Evolutionary conservation across 2,888 invertebrate genomes (phyloP), one percentile per base, ranked within the genome.

Genomic region (Dasysyrphus albostriatus): DNA sequence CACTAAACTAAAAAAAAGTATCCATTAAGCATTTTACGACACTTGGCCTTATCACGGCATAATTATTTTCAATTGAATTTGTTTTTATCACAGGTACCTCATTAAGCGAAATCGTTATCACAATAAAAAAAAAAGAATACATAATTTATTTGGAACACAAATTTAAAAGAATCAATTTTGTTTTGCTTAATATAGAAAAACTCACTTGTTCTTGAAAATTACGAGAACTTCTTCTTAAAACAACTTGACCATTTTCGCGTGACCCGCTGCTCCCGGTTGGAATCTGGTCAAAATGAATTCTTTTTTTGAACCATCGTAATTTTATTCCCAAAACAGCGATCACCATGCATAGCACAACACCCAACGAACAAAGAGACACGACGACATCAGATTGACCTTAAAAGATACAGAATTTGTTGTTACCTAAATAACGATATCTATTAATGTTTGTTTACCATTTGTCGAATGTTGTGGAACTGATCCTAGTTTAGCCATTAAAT

Each of bases 231-330:
- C 75, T 87, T 19, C 24, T 74, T 19, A 83, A 19, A 14, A 83
- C 24, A 16, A 83, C 75, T 70, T 80, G 75, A 63, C 63, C 56
- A 51, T 49, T 72, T 8, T 83, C 89, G 61, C 73, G 81, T 9
- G 88, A 88, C 6, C 88, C 84, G 37, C 70, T 88, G 76, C 88
- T 89, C 51, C 88, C 84, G 29, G 81, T 88, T 29, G 88, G 80
- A 34, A 88, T 78, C 37, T 89, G 89, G 44, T 91, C 90, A 70
- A 92, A 92, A 58, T 88, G 90, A 24, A 92, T 89, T 12, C 93
- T 92, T 34, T 93, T 93, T 61, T 93, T 92, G 89, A 94, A 94
- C 91, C 93, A 93, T 90, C 93, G 93, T 16, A 94, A 89, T 88
- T 93, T 93, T 24, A 93, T 92, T 61, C 93, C 93, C 75, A 93